Evolutionary conservation across 2,797 vertebrate species (phyloP).

Genomic region (Hylomyscus alleni): DNA sequence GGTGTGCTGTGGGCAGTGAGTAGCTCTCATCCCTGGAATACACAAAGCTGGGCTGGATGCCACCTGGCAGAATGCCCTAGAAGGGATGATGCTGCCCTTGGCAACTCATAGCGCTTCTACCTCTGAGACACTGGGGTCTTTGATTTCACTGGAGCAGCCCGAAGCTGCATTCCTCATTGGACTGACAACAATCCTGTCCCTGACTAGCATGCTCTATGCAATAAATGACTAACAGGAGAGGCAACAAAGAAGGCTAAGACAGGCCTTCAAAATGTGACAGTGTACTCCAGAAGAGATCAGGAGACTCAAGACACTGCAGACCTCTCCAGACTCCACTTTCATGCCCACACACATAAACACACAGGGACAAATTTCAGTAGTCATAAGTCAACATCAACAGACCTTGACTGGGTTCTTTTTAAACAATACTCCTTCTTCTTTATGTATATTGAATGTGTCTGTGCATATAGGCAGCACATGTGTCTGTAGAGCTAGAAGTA

Average conservation of each 20-base stretch:
- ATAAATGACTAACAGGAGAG: neutral
- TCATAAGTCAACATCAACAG: neutral
- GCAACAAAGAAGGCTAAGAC: neutral
- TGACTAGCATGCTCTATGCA: neutral
- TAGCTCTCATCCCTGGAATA: conserved; percentile 15
- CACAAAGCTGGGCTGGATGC: conserved; percentile 17
- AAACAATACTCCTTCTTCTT: neutral
- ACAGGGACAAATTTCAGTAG: neutral
- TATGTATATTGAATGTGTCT: neutral
- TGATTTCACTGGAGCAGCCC: neutral
- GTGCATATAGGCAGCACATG: neutral
- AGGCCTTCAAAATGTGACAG: neutral
- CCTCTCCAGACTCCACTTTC: neutral
- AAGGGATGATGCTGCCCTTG: conserved; percentile 30
- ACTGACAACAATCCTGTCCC: neutral
- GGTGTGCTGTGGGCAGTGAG: neutral
- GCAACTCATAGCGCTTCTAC: conserved; percentile 25
- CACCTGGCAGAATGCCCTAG: conserved; percentile 22
- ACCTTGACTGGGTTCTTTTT: neutral
- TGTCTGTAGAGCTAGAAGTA: neutral
- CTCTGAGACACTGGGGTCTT: neutral
- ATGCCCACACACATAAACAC: neutral
- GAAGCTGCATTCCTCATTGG: conserved; percentile 19
- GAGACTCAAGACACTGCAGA: neutral
- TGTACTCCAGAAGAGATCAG: neutral